Evolutionary conservation across 2,888 invertebrate species (phyloP).

Genomic region (Caenorhabditis panamensis): DNA sequence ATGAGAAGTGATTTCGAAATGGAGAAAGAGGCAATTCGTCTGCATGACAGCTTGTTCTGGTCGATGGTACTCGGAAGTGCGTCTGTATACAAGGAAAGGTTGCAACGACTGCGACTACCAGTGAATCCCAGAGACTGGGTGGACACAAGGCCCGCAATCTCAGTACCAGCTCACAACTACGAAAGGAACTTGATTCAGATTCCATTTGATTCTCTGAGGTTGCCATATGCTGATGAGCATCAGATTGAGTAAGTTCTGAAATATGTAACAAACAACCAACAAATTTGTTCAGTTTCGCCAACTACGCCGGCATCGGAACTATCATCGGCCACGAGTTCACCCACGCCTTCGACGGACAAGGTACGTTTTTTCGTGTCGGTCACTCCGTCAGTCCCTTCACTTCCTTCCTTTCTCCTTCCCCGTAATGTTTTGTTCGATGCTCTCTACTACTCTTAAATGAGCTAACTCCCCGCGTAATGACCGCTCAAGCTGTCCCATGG

Average conservation of each 20-base stretch:
- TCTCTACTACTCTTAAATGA: slow-evolving; percentile 26
- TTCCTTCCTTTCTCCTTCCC: not conserved
- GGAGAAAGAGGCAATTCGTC: slow-evolving; percentile 61
- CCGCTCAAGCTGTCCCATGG: slow-evolving; percentile 23
- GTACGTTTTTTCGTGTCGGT: slow-evolving; percentile 19
- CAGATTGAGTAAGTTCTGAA: slow-evolving; percentile 62
- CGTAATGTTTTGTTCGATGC: slow-evolving; percentile 12
- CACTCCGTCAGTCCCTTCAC: slow-evolving; percentile 13
- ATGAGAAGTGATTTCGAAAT: slow-evolving; percentile 58
- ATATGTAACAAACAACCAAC: not conserved
- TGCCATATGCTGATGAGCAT: slow-evolving; percentile 56
- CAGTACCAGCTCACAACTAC: slow-evolving; percentile 65
- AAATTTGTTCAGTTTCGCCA: slow-evolving; percentile 60
- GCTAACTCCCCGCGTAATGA: slow-evolving; percentile 43
- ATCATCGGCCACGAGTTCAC: slow-evolving; percentile 67
- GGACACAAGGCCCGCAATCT: slow-evolving; percentile 64
- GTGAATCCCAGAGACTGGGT: slow-evolving; percentile 65
- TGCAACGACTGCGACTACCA: slow-evolving; percentile 49
- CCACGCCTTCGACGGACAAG: slow-evolving; percentile 67
- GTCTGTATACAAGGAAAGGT: slow-evolving; percentile 57
- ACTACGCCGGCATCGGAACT: slow-evolving; percentile 64
- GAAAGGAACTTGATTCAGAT: slow-evolving; percentile 65
- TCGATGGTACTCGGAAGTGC: slow-evolving; percentile 63
- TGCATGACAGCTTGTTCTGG: slow-evolving; percentile 58
- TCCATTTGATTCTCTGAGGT: slow-evolving; percentile 62